A percentile compares a stretch with the other conserved stretches of the same genome.
phyloP scores from a whole-genome alignment of 2,113 vertebrate genomes.

The Melanerpes formicivorus region DNA sequence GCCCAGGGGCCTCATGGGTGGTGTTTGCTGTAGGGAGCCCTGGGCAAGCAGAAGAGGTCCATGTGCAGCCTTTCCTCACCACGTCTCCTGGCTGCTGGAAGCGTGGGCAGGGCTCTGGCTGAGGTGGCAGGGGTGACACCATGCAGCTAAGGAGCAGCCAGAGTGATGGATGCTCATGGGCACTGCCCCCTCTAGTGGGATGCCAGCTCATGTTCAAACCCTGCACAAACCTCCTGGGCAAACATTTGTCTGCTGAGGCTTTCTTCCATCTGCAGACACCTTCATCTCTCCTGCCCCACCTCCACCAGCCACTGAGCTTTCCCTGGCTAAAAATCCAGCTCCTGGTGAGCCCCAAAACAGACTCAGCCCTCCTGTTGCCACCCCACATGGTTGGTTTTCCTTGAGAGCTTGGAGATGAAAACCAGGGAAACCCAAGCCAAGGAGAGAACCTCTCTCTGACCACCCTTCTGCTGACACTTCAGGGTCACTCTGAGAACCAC shows the following conservation, averaged over 20 bases:
- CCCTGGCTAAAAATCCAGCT: rapidly evolving
- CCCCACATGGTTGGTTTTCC: not conserved
- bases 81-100: rapidly evolving
- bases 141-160: rapidly evolving
- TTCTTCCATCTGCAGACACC: not conserved
- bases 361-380: too few relatives aligned
- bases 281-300: not conserved
- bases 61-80: not conserved
- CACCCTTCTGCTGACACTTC: not conserved
- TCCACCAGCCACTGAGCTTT: rapidly evolving
- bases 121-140: not conserved
- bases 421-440: not conserved
- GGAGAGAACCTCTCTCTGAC: not conserved
- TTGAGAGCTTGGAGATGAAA: rapidly evolving
- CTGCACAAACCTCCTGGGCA: not conserved
- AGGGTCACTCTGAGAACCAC: not conserved
- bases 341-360: not conserved
- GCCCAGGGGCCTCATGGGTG: rapidly evolving
- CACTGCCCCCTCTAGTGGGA: not conserved
- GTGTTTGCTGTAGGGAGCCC: not conserved
- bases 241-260: not conserved
- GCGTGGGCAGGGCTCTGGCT: not conserved
- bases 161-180: not conserved
- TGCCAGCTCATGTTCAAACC: not conserved
- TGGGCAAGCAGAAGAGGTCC: not conserved